Evolutionary conservation across 30 jellyfish, hydroid and myxozoan genomes (phyloP), one percentile per base, ranked within the genome.

Genomic region (Mastigias papua): DNA sequence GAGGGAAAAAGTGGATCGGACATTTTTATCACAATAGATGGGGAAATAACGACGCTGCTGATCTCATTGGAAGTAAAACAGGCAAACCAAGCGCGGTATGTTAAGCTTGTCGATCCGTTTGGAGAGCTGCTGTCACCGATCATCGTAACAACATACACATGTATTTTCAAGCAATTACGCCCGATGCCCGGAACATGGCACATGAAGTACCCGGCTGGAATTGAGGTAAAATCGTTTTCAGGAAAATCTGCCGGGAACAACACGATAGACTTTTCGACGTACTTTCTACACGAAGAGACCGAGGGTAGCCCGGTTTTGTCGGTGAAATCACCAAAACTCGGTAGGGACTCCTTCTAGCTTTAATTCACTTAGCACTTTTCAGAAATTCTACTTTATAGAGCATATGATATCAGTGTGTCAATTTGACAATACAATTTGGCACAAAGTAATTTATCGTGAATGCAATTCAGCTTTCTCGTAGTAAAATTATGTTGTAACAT

Each of bases 141-240:
- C 0, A 61, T 42, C 33, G 46, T 65, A 8, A 78, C 89, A 31
- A 31, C 88, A 9, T 73, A 64, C 22, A 20, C 73, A n/a, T 64
- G 84, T 32, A 49, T 77, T 15, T 79, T 50, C 84, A 34, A 70
- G 54, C 83, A 74, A 11, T 6, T 27, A 11, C 71, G 62, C 69
- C 97, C 97, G 31, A 49, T 48, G 26, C 61, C 91, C 8, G 97
- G 97, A n/a, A 51, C 35, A 64, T 88, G 91, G 89, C 67, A 61
- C 54, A 73, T 88, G 77, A 46, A 25, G 54, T 88, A 74, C 37
- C 92, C 97, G 16, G 57, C 70, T 13, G 58, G 78, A 21, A 73
- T 42, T 35, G 89, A 87, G 1, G 35, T 27, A 34, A 68, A 57
- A 3, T 64, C 84, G 29, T 88, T 22, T 71, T 62, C 50, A 11